These are phyloP conservation scores for Psilopogon haemacephalus DNA, from an alignment of 2,113 vertebrate species.

Conservation along the genomic window DNA sequence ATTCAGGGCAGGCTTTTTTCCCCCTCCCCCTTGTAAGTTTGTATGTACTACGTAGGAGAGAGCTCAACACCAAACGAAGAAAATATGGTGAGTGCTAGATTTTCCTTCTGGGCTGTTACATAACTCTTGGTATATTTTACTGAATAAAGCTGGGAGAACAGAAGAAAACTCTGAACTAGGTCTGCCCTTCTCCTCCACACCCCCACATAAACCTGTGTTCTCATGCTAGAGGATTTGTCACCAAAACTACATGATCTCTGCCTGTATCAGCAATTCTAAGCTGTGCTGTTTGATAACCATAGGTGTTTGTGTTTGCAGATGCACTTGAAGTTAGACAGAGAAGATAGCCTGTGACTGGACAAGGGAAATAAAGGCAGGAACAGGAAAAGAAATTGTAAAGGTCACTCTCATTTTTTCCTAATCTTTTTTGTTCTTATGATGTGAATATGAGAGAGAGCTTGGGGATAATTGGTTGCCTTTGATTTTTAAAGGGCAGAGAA, in stretches of 20 bases:
- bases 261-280: background rate
- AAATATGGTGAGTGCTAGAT: background rate
- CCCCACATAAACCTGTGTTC: background rate
- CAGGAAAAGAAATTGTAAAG: background rate
- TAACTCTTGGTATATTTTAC: background rate
- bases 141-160: background rate
- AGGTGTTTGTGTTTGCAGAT: slow-evolving; percentile 9
- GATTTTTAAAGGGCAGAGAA: slow-evolving; percentile 38
- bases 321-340: background rate
- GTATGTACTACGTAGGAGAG: background rate
- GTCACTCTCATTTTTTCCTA: background rate
- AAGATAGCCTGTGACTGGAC: background rate
- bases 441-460: background rate
- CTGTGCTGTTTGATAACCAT: background rate
- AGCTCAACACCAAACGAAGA: background rate
- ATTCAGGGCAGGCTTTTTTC: background rate
- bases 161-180: background rate
- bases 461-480: slow-evolving; percentile 35
- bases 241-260: background rate
- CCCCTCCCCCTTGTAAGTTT: background rate
- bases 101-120: background rate
- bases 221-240: background rate
- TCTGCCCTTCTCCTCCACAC: background rate
- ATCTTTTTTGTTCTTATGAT: slow-evolving; percentile 14
- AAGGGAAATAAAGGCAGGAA: background rate